Conservation (phyloP, 2,888 invertebrate genomes). For the Drosophila setosimentum region DNA sequence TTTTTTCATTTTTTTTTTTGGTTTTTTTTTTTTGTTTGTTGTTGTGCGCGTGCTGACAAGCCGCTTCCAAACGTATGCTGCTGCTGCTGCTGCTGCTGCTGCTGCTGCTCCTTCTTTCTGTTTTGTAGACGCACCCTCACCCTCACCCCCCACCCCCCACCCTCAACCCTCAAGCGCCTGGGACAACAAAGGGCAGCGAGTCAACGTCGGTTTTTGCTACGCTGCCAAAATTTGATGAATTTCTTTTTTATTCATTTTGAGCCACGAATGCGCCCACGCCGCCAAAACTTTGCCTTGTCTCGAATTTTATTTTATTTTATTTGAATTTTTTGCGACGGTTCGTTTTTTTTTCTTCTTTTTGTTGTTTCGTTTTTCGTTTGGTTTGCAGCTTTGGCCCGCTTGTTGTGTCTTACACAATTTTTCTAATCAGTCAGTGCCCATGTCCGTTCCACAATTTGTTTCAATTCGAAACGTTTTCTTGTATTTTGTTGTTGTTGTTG, state of each 20-base stretch:
- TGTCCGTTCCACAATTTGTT: conserved; percentile 51
- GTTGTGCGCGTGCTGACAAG: conserved; percentile 65
- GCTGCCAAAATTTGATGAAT: conserved; percentile 80
- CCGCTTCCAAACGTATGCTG: conserved; percentile 53
- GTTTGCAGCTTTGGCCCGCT: conserved; percentile 50
- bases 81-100: conserved; percentile 36
- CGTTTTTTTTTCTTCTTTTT: conserved; percentile 11
- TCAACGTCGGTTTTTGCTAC: conserved; percentile 54
- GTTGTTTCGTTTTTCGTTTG: conserved; percentile 5
- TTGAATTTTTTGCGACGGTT: conserved; percentile 34
- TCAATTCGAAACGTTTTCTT: conserved; percentile 5
- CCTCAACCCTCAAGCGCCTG: conserved; percentile 4
- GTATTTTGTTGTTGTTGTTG: neutral
- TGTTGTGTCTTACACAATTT: conserved; percentile 71
- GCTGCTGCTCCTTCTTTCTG: neutral
- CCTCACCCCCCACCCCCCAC: neutral
- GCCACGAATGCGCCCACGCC: neutral
- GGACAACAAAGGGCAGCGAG: conserved; percentile 49
- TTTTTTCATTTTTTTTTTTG: conserved; percentile 17
- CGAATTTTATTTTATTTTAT: conserved; percentile 35
- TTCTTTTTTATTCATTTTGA: conserved; percentile 76
- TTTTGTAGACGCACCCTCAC: neutral
- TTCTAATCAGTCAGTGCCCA: conserved; percentile 75
- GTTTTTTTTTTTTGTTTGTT: conserved; percentile 7
- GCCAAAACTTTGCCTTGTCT: conserved; percentile 34